Conservation (phyloP, 2,888 invertebrate genomes). For the Salticus scenicus region DNA sequence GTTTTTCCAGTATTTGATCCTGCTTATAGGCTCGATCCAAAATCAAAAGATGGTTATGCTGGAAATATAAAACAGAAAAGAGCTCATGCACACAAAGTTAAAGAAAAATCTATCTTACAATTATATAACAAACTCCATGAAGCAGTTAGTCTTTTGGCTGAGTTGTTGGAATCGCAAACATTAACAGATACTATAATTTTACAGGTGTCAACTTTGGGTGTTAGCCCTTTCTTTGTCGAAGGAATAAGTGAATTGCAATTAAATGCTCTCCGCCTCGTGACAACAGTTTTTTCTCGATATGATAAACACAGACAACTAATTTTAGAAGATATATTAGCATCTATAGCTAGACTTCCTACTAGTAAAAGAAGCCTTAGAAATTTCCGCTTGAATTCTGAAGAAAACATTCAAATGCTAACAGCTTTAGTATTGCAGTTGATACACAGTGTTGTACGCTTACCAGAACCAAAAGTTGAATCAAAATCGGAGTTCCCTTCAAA, state of each 20-base stretch:
- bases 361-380: constrained; percentile 90
- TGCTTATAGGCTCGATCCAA: constrained; percentile 86
- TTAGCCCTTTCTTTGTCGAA: constrained; percentile 98
- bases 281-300: constrained; percentile 95
- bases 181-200: constrained; percentile 96
- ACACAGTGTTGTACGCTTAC: constrained; percentile 94
- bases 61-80: constrained; percentile 76
- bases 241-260: constrained; percentile 94
- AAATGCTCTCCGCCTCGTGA: constrained; percentile 94
- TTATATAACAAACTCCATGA: constrained; percentile 93
- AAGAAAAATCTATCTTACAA: constrained; percentile 83
- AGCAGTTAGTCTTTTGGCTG: constrained; percentile 86
- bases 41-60: constrained; percentile 73
- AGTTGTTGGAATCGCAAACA: constrained; percentile 88
- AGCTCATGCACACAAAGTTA: constrained; percentile 80
- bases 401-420: constrained; percentile 98
- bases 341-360: constrained; percentile 96
- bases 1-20: constrained; percentile 98
- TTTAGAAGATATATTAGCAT: constrained; percentile 96
- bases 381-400: constrained; percentile 81
- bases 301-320: constrained; percentile 94
- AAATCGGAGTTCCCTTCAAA: constrained; percentile 30
- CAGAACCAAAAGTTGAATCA: constrained; percentile 71
- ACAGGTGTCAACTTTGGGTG: constrained; percentile 87
- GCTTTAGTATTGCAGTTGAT: constrained; percentile 96